Evolutionary conservation across 2,113 vertebrate genomes (phyloP), one percentile per base, ranked within the genome.

Genomic region (Tragelaphus buxtoni): DNA sequence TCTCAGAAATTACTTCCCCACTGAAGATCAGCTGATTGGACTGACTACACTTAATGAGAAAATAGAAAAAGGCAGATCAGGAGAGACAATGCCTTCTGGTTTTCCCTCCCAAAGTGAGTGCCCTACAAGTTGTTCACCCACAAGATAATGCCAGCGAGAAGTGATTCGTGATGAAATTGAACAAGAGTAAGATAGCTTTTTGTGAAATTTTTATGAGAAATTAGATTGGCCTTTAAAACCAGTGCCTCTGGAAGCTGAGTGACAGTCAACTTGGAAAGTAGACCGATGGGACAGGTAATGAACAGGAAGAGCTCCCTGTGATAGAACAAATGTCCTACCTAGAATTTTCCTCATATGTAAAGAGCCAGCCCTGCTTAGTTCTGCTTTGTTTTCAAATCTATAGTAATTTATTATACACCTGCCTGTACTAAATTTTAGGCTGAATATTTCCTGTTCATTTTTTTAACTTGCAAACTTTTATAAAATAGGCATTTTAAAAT

Each of bases 401-500:
- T 82, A 88, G 32, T 76, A 72, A 93, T n/a, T 81, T 72, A 26
- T 61, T 74, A 69, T 45, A 61, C 14, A 60, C 22, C n/a, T 95
- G 45, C 49, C 56, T 96, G 8, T 42, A 69, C 45, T 81, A 39
- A 61, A 72, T 86, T 90, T 88, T 82, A 86, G 61, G 55, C 58
- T 91, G 28, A 45, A 58, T 53, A 53, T 45, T 85, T 77, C 69
- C 47, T 93, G 17, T 80, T 93, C 84, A 84, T 80, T 88, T 90
- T 93, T 95, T 90, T 65, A 85, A 60, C 86, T 92, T 91, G 39
- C 72, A 96, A 94, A 87, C 35, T 81, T 91, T 30, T 77, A 87
- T n/a, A 69, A 97, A 90, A 83, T 11, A 28, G 69, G 49, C n/a
- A 87, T 65, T 93, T 58, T 85, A 65, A 24, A 82, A 81, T 95